These are phyloP conservation scores for Thaumetopoea pityocampa DNA, from an alignment of 1,140 invertebrate species.

Conservation along the genomic window DNA sequence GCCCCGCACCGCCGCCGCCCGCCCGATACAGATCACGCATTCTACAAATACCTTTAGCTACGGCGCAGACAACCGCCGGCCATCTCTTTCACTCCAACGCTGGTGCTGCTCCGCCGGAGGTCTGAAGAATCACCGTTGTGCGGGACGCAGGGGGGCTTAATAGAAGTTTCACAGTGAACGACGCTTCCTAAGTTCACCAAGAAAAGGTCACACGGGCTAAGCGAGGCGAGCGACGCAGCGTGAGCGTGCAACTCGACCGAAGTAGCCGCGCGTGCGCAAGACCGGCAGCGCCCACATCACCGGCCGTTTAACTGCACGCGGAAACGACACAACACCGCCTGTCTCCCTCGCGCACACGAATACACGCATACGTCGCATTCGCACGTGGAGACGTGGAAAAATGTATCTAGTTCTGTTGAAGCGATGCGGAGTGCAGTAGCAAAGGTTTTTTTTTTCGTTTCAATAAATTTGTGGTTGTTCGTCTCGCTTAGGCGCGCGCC, in stretches of 20 bases:
- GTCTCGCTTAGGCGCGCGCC: constrained; percentile 67
- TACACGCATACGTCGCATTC: constrained; percentile 32
- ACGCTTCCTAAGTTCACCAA: constrained; percentile 73
- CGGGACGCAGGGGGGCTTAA: constrained; percentile 58
- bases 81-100: constrained; percentile 63
- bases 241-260: constrained; percentile 60
- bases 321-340: constrained; percentile 31
- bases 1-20: constrained; percentile 45
- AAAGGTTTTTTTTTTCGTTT: constrained; percentile 65
- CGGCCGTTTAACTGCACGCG: constrained; percentile 53
- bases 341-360: constrained; percentile 39
- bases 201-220: constrained; percentile 69
- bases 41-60: constrained; percentile 71
- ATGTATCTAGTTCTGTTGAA: constrained; percentile 74
- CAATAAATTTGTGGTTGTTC: constrained; percentile 74
- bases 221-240: constrained; percentile 64
- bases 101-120: constrained; percentile 46
- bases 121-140: constrained; percentile 29
- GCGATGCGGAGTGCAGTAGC: constrained; percentile 72
- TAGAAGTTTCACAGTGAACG: constrained; percentile 65
- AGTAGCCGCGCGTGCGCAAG: constrained; percentile 70
- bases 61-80: constrained; percentile 53
- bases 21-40: constrained; percentile 73
- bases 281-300: constrained; percentile 72
- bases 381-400: constrained; percentile 62